phyloP scores from a whole-genome alignment of 2,888 invertebrate species.

The Caenorhabditis angaria region DNA sequence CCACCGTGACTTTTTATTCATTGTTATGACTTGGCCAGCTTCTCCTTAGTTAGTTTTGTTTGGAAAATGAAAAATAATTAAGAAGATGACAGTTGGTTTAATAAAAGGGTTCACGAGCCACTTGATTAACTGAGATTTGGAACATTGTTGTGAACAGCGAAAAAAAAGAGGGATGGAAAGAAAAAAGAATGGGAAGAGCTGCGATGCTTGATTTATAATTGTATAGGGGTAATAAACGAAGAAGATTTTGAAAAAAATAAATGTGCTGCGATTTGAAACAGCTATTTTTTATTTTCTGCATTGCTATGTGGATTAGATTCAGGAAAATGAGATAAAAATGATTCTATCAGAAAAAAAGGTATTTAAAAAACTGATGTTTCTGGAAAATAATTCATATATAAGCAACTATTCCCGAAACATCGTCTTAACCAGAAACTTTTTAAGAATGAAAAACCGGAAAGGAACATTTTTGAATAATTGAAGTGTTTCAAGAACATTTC shows the following conservation, averaged over 20 bases:
- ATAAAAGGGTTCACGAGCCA: slow-evolving; percentile 9
- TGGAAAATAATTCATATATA: too few relatives aligned
- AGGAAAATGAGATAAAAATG: too few relatives aligned
- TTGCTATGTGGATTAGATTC: neutral
- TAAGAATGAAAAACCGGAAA: too few relatives aligned
- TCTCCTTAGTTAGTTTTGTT: neutral
- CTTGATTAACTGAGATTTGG: slow-evolving; percentile 8
- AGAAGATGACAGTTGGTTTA: slow-evolving; percentile 8
- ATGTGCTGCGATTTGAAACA: neutral
- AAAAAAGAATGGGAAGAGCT: neutral
- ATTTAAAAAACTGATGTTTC: too few relatives aligned
- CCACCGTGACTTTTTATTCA: neutral
- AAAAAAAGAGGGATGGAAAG: neutral
- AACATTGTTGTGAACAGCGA: neutral
- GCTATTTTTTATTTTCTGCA: neutral
- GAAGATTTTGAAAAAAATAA: neutral
- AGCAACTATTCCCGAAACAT: too few relatives aligned
- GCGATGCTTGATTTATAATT: slow-evolving; percentile 1
- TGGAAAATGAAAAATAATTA: slow-evolving; percentile 7
- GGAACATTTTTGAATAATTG: too few relatives aligned
- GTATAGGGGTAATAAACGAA: slow-evolving; percentile 5
- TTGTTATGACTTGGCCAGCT: too few relatives aligned
- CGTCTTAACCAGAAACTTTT: too few relatives aligned
- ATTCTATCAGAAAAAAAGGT: too few relatives aligned
- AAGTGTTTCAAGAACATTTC: too few relatives aligned